Conservation (phyloP, 2,113 vertebrate species). For the Caloenas nicobarica region DNA sequence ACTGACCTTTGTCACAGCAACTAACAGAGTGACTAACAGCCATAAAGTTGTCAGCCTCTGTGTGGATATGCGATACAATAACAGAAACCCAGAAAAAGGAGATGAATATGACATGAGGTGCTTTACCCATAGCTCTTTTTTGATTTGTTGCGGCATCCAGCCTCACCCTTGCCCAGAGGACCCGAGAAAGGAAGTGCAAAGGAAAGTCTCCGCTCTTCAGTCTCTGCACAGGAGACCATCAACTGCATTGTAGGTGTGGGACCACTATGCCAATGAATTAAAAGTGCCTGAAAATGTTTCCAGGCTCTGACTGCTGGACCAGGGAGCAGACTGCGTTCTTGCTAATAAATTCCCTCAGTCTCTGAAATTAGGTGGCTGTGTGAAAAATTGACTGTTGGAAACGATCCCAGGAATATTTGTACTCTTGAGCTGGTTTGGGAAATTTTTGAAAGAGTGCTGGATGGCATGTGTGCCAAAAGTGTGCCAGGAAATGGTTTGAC, state of each 20-base stretch:
- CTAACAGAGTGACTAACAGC: background rate
- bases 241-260: background rate
- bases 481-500: slow-evolving; percentile 9
- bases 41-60: background rate
- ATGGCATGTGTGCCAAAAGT: slow-evolving; percentile 10
- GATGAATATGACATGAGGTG: background rate
- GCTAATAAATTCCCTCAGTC: background rate
- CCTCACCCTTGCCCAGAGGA: background rate
- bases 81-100: background rate
- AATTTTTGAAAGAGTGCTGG: background rate
- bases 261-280: background rate
- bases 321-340: background rate
- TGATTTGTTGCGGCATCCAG: background rate
- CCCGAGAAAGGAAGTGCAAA: background rate
- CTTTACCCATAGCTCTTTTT: background rate
- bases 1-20: background rate
- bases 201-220: background rate
- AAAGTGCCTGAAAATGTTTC: background rate
- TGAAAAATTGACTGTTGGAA: slow-evolving; percentile 44
- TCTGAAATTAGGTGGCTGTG: background rate
- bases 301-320: background rate
- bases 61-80: background rate
- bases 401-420: slow-evolving; percentile 4
- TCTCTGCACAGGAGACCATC: background rate
- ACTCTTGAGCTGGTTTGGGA: background rate